phyloP scores from a whole-genome alignment of 2,113 vertebrate genomes.

The Acrocephalus arundinaceus region DNA sequence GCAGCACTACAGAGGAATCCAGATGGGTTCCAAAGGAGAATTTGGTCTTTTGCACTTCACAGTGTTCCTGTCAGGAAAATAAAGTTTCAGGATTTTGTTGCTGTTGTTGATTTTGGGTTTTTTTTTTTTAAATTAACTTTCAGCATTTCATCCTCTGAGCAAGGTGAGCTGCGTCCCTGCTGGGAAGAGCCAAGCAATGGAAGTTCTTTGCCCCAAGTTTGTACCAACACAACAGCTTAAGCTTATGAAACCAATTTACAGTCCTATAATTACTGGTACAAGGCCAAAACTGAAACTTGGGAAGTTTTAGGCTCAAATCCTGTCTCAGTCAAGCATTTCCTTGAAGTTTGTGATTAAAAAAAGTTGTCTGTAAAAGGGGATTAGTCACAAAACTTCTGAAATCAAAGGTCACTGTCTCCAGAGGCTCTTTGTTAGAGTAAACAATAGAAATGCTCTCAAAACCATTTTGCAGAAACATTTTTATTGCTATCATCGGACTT shows the following conservation, averaged over 20 bases:
- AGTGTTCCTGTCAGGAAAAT: conserved; percentile 27
- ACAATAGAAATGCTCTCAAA: neutral
- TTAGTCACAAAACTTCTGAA: conserved; percentile 55
- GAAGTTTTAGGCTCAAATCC: conserved; percentile 61
- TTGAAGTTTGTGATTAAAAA: conserved; percentile 66
- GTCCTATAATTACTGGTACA: conserved; percentile 28
- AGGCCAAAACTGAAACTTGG: conserved; percentile 52
- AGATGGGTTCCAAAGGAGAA: neutral
- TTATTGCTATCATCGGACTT: neutral
- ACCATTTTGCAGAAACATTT: conserved; percentile 13
- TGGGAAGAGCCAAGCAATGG: conserved; percentile 28
- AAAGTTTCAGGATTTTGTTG: neutral
- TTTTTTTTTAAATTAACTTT: neutral
- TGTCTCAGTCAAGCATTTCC: conserved; percentile 26
- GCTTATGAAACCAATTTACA: conserved; percentile 61
- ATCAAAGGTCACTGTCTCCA: neutral
- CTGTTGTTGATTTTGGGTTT: neutral
- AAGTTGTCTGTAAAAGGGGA: conserved; percentile 11
- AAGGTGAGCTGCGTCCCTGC: neutral
- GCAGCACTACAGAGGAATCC: neutral
- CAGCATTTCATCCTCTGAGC: conserved; percentile 4
- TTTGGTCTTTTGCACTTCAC: conserved; percentile 13
- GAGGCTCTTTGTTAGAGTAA: neutral
- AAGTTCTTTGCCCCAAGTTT: conserved; percentile 53
- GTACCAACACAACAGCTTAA: conserved; percentile 33